phyloP scores from a whole-genome alignment of 2,888 invertebrate genomes.

The Tetrapedia diversipes region DNA sequence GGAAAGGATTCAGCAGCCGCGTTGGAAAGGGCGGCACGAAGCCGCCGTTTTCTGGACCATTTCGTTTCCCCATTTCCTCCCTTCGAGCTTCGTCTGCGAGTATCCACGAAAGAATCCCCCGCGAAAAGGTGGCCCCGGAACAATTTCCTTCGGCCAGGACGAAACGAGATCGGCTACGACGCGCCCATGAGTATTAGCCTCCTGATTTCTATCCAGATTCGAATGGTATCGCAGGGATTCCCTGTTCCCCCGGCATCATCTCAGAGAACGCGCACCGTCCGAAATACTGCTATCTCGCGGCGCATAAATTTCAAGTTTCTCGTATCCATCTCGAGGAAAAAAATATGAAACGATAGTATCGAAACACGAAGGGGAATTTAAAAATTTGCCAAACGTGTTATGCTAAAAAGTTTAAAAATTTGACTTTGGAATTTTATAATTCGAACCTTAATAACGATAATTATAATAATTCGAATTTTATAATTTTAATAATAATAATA shows the following conservation, averaged over 20 bases:
- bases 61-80: conserved; percentile 38
- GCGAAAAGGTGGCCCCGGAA: conserved; percentile 26
- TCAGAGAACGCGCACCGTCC: neutral
- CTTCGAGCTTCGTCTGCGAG: conserved; percentile 30
- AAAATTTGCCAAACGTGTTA: too few species aligned
- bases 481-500: too few species aligned
- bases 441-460: too few species aligned
- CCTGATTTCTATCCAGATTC: conserved; percentile 17
- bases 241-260: neutral
- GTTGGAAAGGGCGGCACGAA: conserved; percentile 41
- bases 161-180: conserved; percentile 6
- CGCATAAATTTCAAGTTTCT: neutral
- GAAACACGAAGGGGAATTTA: too few species aligned
- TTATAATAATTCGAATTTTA: too few species aligned
- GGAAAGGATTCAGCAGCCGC: conserved; percentile 2
- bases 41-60: conserved; percentile 28
- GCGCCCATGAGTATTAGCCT: conserved; percentile 24
- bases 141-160: conserved; percentile 31
- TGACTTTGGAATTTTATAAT: too few species aligned
- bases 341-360: too few species aligned
- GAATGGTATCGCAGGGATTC: too few species aligned
- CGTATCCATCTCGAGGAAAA: conserved; percentile 1
- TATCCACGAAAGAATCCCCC: conserved; percentile 45
- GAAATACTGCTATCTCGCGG: neutral
- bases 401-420: too few species aligned